Percentiles rank a stretch among this genome's conserved stretches.
Conservation (phyloP, 92 coral and sea anemone species). For the Diadumene lineata region DNA sequence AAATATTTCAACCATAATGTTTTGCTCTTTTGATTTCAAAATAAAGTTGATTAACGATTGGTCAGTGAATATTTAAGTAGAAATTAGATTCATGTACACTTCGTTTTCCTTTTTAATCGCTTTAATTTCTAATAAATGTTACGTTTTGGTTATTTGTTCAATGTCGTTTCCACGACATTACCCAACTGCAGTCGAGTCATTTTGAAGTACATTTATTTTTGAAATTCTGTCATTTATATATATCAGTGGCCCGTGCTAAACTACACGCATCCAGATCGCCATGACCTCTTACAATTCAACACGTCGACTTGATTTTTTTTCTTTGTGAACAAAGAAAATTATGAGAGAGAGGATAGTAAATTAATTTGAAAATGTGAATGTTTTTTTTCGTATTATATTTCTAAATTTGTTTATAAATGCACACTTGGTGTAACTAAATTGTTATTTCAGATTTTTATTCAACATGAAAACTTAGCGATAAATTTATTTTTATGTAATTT, state of each 20-base stretch:
- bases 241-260: not conserved
- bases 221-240: not conserved
- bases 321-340: too few relatives aligned
- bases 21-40: not conserved
- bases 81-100: not conserved
- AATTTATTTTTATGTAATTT: too few relatives aligned
- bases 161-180: too few relatives aligned
- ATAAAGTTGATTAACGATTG: not conserved
- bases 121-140: not conserved
- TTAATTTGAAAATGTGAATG: not conserved
- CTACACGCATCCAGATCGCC: not conserved
- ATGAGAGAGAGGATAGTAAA: too few relatives aligned
- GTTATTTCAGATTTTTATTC: too few relatives aligned
- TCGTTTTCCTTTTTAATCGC: not conserved
- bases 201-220: not conserved
- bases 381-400: not conserved
- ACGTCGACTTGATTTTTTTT: not conserved
- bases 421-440: too few relatives aligned
- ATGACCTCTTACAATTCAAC: not conserved
- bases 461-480: too few relatives aligned
- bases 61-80: slow-evolving; percentile 4
- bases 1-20: not conserved
- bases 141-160: not conserved
- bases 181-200: too few relatives aligned
- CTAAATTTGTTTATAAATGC: not conserved